Base-by-base conservation (phyloP, 2,888 invertebrate species). In the Antheraea assamensis region DNA sequence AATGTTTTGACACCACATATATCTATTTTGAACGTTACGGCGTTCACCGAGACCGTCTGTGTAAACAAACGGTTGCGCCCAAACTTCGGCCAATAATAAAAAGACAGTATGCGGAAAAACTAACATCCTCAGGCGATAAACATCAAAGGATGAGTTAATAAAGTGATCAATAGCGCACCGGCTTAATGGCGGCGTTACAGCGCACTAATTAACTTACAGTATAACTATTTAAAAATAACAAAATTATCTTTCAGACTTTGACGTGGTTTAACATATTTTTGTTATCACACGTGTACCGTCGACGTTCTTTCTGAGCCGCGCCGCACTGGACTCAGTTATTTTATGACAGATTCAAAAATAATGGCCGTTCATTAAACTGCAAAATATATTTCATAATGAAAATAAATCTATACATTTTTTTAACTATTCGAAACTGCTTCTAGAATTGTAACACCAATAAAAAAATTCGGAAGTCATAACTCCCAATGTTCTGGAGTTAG, bases 71-170 rank as follows among this genome's bases (percentile, higher is more conserved):
- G 86, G 87, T 87, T 84, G 88, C 89, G 92, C 92, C 94, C 94
- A 91, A 94, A 93, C 93, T 93, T 93, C 92, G 88, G 90, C 90
- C 93, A 93, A 94, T 93, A 90, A 93, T 93, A 94, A 94, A 94
- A 94, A 94, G 92, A 90, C 92, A 92, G 89, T 92, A 90, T 92
- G 93, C 92, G 93, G 94, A 93, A 94, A 94, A 94, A 94, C 94
- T 94, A 94, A 94, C 94, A 94, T 94, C 94, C 94, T 93, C 86
- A 85, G 82, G 80, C 87, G 83, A 87, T 93, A 91, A 92, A 94
- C 86, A 85, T 94, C 94, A 94, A 94, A 94, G 92, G 84, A 78
- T 76, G 78, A 83, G 89, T 88, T 91, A 89, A 92, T 92, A 91
- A 89, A 91, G 88, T 88, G 88, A 93, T 93, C 93, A 92, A 90